Conservation (phyloP, 1,140 invertebrate genomes). For the Leguminivora glycinivorella region DNA sequence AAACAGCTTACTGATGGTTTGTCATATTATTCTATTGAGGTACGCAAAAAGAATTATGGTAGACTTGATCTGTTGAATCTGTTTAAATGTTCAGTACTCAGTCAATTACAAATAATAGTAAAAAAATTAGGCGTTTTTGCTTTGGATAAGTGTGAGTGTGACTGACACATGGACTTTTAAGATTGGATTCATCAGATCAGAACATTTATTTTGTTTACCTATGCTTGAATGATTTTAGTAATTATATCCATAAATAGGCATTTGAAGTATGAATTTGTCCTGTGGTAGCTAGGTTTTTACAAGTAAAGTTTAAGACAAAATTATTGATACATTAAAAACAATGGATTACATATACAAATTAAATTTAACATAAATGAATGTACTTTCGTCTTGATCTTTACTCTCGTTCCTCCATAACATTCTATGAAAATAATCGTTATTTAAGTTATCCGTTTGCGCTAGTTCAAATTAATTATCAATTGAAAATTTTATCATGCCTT, state of each 20-base stretch:
- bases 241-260: not conserved
- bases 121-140: not conserved
- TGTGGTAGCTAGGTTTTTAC: constrained; percentile 19
- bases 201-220: not conserved
- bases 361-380: too few species aligned
- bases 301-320: not conserved
- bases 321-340: not conserved
- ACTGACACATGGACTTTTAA: not conserved
- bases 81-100: not conserved
- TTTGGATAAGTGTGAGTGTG: not conserved
- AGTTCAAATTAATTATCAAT: constrained; percentile 8
- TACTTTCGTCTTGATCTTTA: not conserved
- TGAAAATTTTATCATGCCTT: constrained; percentile 1
- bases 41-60: not conserved
- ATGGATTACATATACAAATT: too few species aligned
- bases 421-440: not conserved
- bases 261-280: constrained; percentile 10
- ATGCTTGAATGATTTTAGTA: constrained; percentile 21
- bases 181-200: not conserved
- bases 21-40: not conserved
- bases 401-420: not conserved
- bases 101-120: not conserved
- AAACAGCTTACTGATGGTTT: not conserved
- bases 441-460: constrained; percentile 19
- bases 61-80: not conserved